Evolutionary conservation across 1,140 invertebrate species (phyloP).

Genomic region (Listronotus bonariensis): DNA sequence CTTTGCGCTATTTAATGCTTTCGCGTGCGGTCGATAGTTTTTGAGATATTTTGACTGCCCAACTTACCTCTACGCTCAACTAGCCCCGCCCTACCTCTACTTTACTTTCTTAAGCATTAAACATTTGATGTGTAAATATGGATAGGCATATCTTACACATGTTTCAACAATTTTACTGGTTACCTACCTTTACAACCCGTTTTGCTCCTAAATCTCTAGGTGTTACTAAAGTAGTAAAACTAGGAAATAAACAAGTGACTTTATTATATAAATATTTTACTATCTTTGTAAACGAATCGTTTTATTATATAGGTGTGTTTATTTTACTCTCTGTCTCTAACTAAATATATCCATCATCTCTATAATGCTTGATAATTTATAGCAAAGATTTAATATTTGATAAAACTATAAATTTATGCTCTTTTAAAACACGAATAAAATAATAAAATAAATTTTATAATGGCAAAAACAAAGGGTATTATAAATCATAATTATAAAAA

Average conservation of each 20-base stretch:
- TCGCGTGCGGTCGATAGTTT: too few species aligned
- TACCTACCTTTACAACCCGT: constrained; percentile 6
- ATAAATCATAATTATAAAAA: too few species aligned
- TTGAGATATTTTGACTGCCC: too few species aligned
- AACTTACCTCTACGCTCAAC: too few species aligned
- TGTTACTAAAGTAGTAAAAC: constrained; percentile 8
- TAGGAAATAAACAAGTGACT: background rate
- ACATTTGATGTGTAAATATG: constrained; percentile 5
- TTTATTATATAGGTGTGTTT: too few species aligned
- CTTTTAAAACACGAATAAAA: too few species aligned
- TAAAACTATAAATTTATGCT: too few species aligned
- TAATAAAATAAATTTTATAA: too few species aligned
- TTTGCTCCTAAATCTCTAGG: constrained; percentile 14
- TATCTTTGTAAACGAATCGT: too few species aligned
- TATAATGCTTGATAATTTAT: constrained; percentile 16
- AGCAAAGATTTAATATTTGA: background rate
- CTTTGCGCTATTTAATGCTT: too few species aligned
- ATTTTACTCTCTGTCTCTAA: constrained; percentile 17
- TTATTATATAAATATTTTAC: constrained; percentile 12
- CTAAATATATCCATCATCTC: background rate
- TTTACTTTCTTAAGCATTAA: background rate
- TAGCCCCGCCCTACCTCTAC: too few species aligned
- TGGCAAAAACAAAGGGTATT: too few species aligned
- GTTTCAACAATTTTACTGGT: constrained; percentile 13
- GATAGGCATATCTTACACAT: background rate